Base-by-base conservation (phyloP, 2,888 invertebrate species). In the Eugnorisma glareosa region DNA sequence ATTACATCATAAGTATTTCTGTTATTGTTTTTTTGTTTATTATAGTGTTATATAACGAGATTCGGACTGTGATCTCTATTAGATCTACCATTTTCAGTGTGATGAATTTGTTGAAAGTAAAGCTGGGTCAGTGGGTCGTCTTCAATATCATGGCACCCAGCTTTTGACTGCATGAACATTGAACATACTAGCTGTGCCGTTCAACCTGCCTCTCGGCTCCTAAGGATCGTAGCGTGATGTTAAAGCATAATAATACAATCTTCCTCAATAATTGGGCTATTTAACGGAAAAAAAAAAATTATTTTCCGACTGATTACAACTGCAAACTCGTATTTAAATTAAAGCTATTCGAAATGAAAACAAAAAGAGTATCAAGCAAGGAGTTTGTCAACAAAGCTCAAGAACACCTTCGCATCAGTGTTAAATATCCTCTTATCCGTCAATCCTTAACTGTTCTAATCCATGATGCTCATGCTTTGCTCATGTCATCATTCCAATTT, bases 1-100 rank as follows among this genome's bases (percentile, higher is more conserved):
- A 69, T 82, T 85, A 83, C 86, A 78, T 83, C 86, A 85, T 82
- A 35, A 82, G 51, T 85, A 85, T 77, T 81, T 77, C 61, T 73
- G 85, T 73, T 68, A 72, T 71, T 74, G 63, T 64, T 37, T 73
- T 78, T 28, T 57, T 15, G 51, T 35, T 54, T 54, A 73, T 79
- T 43, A n/a, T n/a, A 66, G 59, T 81, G 57, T 70, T 81, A 72
- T 67, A 83, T 72, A 79, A 54, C 40, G 37, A 51, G 48, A 35
- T 81, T 43, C 28, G 51, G 57, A 43, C 35, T 48, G 48, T 35
- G 40, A 81, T 66, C 31, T 64, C 13, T 64, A 40, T 15, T 63
- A 15, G n/a, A 54, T 54, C n/a, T 63, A 35, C 37, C 18, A 61
- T 28, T 31, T 51, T 28, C 8, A 77, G 15, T 35, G 31, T 31